These are phyloP conservation scores for Drosophila peninsularis DNA, from an alignment of 2,888 invertebrate species.

Conservation along the genomic window DNA sequence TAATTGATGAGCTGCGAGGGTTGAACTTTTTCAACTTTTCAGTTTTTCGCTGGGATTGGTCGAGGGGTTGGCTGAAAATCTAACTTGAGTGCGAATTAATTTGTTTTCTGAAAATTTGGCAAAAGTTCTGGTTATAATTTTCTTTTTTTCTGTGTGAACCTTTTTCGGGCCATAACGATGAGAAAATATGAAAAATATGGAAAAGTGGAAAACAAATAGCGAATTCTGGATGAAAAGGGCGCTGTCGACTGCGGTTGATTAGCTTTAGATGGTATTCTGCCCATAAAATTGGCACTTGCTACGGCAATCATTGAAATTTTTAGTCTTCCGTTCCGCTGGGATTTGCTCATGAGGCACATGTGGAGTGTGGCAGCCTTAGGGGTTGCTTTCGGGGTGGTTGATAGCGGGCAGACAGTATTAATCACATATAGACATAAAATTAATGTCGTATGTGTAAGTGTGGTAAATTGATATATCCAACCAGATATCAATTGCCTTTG, in stretches of 20 bases:
- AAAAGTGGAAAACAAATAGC: slow-evolving; percentile 22
- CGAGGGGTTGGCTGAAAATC: slow-evolving; percentile 26
- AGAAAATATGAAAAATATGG: slow-evolving; percentile 52
- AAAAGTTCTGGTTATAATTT: slow-evolving; percentile 42
- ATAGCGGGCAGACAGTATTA: slow-evolving; percentile 41
- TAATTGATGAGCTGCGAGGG: slow-evolving; percentile 73
- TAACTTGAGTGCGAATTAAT: slow-evolving; percentile 71
- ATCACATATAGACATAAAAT: slow-evolving; percentile 75
- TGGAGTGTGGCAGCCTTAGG: slow-evolving; percentile 11
- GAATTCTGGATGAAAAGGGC: not conserved
- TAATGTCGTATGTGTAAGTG: slow-evolving; percentile 68
- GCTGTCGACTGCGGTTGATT: slow-evolving; percentile 44
- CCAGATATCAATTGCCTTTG: slow-evolving; percentile 60
- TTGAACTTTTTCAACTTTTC: slow-evolving; percentile 76
- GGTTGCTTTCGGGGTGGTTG: slow-evolving; percentile 26
- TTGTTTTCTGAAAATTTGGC: slow-evolving; percentile 75
- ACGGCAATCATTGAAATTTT: slow-evolving; percentile 69
- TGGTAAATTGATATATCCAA: slow-evolving; percentile 72
- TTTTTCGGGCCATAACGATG: slow-evolving; percentile 50
- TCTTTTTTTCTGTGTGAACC: slow-evolving; percentile 32
- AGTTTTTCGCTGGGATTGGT: not conserved
- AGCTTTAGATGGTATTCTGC: slow-evolving; percentile 38
- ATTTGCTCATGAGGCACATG: slow-evolving; percentile 37
- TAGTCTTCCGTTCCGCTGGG: slow-evolving; percentile 45
- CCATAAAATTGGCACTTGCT: slow-evolving; percentile 69